Percentiles rank a stretch among this genome's conserved stretches.
phyloP scores from a whole-genome alignment of 2,113 vertebrate species.

The Colinus virginianus region DNA sequence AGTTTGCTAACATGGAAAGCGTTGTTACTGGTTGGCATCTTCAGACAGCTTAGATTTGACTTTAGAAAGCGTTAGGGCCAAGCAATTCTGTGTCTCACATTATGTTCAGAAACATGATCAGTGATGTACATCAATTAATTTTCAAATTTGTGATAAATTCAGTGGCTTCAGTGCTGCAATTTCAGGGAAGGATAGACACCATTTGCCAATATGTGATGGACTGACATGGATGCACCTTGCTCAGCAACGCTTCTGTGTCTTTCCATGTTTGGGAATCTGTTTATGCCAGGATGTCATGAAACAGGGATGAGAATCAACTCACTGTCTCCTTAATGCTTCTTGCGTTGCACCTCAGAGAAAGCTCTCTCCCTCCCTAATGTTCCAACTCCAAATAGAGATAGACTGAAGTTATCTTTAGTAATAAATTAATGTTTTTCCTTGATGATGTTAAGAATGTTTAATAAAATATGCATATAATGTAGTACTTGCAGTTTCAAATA shows the following conservation, averaged over 20 bases:
- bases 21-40: not conserved
- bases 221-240: not conserved
- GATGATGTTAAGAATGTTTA: not conserved
- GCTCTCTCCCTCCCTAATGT: not conserved
- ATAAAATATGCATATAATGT: not conserved
- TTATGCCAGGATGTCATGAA: not conserved
- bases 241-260: too few species aligned
- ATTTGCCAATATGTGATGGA: accelerated
- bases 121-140: not conserved
- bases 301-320: not conserved
- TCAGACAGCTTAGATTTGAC: not conserved
- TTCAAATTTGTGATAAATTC: constrained; percentile 67
- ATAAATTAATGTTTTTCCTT: not conserved
- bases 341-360: not conserved
- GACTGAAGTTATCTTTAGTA: not conserved
- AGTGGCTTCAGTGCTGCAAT: not conserved
- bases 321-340: accelerated
- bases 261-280: accelerated
- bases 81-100: not conserved
- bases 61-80: not conserved
- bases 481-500: not conserved
- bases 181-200: not conserved
- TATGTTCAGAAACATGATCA: not conserved
- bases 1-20: not conserved
- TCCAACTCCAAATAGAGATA: not conserved